A percentile compares a stretch with the other conserved stretches of the same genome.
Conservation (phyloP, 2,113 vertebrate genomes). For the Pluvianellus socialis region DNA sequence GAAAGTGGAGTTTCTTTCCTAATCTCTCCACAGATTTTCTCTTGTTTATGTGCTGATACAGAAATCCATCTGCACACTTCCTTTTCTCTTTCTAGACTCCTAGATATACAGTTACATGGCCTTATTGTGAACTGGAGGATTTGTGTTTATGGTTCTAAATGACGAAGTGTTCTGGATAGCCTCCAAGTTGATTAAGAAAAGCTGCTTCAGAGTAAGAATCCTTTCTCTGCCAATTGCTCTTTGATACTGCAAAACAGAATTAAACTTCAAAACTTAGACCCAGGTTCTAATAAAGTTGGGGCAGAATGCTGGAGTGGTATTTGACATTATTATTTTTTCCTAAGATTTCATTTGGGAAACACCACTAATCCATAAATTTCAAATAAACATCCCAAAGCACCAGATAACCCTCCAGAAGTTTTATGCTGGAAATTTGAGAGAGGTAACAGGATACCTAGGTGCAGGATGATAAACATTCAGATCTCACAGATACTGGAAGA, state of each 20-base stretch:
- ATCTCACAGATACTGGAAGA: background rate
- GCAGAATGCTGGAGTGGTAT: background rate
- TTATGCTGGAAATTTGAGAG: background rate
- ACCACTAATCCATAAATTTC: background rate
- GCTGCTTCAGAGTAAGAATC: background rate
- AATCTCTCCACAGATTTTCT: background rate
- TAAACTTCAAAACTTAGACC: background rate
- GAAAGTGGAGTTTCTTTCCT: background rate
- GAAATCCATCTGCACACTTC: background rate
- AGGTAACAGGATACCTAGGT: background rate
- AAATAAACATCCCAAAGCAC: background rate
- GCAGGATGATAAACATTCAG: background rate
- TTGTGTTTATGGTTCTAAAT: background rate
- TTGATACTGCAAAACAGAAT: conserved; percentile 1
- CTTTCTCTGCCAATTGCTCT: background rate
- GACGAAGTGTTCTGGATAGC: background rate
- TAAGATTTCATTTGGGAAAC: background rate
- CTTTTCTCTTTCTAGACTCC: background rate
- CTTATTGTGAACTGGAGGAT: background rate
- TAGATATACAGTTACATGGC: background rate
- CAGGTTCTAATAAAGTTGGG: background rate
- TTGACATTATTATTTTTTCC: background rate
- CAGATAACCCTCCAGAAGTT: background rate
- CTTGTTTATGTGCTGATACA: background rate
- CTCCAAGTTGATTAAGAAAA: conserved; percentile 24